Conservation (phyloP, 2,113 vertebrate species). For the Sarotherodon lohbergeri region DNA sequence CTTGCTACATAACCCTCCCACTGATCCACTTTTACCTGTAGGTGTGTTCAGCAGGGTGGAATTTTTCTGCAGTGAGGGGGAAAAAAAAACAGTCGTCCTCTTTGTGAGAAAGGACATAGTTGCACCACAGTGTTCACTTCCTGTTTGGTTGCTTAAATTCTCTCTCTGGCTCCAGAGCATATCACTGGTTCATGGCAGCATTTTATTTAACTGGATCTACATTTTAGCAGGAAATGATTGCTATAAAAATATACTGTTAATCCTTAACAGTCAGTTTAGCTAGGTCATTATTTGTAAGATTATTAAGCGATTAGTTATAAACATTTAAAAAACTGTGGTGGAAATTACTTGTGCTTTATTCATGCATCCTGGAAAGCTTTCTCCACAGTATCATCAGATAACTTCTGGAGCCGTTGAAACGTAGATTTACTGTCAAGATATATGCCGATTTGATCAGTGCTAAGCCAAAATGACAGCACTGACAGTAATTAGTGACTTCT, state of each 20-base stretch:
- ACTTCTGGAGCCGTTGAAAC: not conserved
- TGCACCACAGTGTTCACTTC: not conserved
- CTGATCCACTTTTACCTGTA: not conserved
- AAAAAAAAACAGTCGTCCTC: not conserved
- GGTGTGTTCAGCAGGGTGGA: not conserved
- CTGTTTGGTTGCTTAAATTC: not conserved
- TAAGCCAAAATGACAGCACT: not conserved
- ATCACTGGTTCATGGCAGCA: not conserved
- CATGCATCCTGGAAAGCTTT: not conserved
- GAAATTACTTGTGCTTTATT: not conserved
- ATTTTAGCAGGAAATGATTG: not conserved
- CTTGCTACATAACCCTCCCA: not conserved
- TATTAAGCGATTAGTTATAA: not conserved
- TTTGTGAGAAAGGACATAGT: not conserved
- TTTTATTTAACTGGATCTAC: not conserved
- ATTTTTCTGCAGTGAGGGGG: not conserved
- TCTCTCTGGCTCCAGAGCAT: not conserved
- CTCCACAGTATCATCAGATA: not conserved
- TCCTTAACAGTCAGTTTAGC: not conserved
- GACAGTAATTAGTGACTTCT: not conserved
- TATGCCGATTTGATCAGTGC: not conserved
- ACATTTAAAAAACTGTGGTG: not conserved
- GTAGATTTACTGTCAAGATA: not conserved
- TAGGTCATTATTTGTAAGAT: not conserved
- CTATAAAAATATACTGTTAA: not conserved